A percentile compares a stretch with the other conserved stretches of the same genome.
Evolutionary conservation across 2,888 invertebrate genomes (phyloP).

Genomic region (Ophonus ardosiacus): DNA sequence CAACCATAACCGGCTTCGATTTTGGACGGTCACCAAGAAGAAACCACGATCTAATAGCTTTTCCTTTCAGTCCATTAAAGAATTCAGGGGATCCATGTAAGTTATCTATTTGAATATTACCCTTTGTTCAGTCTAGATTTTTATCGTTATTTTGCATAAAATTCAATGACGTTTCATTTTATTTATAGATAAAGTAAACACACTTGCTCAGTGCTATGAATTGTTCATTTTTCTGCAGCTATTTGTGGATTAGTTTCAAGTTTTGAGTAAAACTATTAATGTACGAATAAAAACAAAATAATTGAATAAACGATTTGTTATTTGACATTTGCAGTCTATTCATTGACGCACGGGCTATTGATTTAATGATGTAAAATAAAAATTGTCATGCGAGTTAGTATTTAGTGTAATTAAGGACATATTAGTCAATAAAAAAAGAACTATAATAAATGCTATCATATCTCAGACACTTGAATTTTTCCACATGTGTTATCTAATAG

Average conservation of each 20-base stretch:
- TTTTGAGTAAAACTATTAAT: neutral
- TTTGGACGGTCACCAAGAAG: slow-evolving; percentile 80
- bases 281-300: slow-evolving; percentile 17
- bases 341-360: slow-evolving; percentile 28
- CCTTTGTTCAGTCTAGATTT: neutral
- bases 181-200: slow-evolving; percentile 25
- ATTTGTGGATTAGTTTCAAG: slow-evolving; percentile 14
- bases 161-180: slow-evolving; percentile 11
- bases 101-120: slow-evolving; percentile 68
- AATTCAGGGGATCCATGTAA: slow-evolving; percentile 78
- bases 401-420: slow-evolving; percentile 11
- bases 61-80: slow-evolving; percentile 75
- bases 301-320: slow-evolving; percentile 37
- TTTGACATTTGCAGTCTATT: slow-evolving; percentile 38
- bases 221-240: neutral
- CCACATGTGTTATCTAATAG: slow-evolving; percentile 23
- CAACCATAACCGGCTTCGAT: slow-evolving; percentile 75
- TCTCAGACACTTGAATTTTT: slow-evolving; percentile 19
- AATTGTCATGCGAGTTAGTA: slow-evolving; percentile 29
- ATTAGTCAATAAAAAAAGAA: neutral
- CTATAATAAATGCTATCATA: slow-evolving; percentile 27
- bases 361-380: slow-evolving; percentile 4
- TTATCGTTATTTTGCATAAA: slow-evolving; percentile 12
- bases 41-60: slow-evolving; percentile 80
- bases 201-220: neutral